phyloP scores from a whole-genome alignment of 2,888 invertebrate species.

The Drosophila paranaensis region DNA sequence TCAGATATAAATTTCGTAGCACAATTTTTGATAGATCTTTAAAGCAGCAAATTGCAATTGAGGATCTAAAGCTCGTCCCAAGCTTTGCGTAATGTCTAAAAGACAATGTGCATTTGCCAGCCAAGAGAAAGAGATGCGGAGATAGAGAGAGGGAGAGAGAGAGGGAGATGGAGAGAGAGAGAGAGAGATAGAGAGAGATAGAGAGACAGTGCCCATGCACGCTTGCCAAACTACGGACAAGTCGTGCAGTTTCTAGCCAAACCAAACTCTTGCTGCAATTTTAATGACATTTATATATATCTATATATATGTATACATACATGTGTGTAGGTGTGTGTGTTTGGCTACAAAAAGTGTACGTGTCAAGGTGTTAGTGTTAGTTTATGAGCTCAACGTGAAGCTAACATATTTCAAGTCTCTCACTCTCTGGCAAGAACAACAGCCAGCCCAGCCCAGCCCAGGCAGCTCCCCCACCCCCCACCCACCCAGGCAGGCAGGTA shows the following conservation, averaged over 20 bases:
- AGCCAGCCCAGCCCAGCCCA: conserved; percentile 16
- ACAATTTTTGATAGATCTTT: conserved; percentile 16
- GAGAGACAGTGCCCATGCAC: conserved; percentile 37
- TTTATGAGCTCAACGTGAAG: conserved; percentile 81
- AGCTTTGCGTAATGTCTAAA: conserved; percentile 25
- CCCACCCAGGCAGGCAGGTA: not conserved
- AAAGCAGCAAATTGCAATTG: conserved; percentile 11
- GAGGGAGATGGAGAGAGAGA: conserved; percentile 9
- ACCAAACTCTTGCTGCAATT: conserved; percentile 77
- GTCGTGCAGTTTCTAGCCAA: conserved; percentile 54
- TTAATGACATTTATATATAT: conserved; percentile 72
- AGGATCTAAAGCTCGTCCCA: conserved; percentile 16
- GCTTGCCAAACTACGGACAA: conserved; percentile 55
- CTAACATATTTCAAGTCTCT: conserved; percentile 79
- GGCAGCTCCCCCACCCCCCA: no score
- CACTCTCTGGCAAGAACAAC: conserved; percentile 65
- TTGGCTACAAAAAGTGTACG: conserved; percentile 74
- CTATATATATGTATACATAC: conserved; percentile 10
- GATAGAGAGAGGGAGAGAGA: not conserved
- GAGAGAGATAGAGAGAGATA: not conserved
- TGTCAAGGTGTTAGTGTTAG: conserved; percentile 82
- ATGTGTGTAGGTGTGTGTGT: conserved; percentile 16
- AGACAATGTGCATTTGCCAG: conserved; percentile 29
- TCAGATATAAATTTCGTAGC: conserved; percentile 10
- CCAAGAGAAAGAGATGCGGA: not conserved